These are phyloP conservation scores for Eupithecia centaureata DNA, from an alignment of 2,888 invertebrate species.

Conservation along the genomic window DNA sequence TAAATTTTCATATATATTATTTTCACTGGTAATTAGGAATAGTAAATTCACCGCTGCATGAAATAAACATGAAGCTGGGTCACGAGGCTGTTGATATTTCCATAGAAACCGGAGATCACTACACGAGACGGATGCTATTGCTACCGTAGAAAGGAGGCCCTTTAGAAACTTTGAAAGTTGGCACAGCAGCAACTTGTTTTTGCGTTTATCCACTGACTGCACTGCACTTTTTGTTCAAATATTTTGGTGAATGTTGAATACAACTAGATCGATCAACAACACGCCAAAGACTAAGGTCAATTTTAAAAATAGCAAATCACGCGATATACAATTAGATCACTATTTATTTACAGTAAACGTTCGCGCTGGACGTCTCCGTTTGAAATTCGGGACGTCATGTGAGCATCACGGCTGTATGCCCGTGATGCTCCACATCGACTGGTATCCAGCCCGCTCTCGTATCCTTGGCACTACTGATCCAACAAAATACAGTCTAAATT, in stretches of 20 bases:
- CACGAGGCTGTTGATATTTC: conserved; percentile 52
- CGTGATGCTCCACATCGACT: conserved; percentile 58
- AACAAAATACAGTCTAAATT: conserved; percentile 50
- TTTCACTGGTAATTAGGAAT: conserved; percentile 5
- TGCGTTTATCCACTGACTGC: conserved; percentile 47
- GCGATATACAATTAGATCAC: conserved; percentile 78
- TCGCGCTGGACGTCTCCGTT: conserved; percentile 42
- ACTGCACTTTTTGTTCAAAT: conserved; percentile 39
- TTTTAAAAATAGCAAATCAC: conserved; percentile 70
- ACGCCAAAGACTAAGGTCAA: conserved; percentile 52
- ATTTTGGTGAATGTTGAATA: conserved; percentile 27
- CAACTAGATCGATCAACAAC: conserved; percentile 31
- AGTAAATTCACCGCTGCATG: conserved; percentile 3
- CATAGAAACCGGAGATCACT: conserved; percentile 56
- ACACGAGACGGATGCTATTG: conserved; percentile 53
- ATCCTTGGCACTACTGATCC: conserved; percentile 72
- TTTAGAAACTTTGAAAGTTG: conserved; percentile 75
- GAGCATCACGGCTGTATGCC: conserved; percentile 62
- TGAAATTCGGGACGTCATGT: conserved; percentile 55
- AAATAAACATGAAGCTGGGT: conserved; percentile 36
- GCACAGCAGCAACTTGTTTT: conserved; percentile 52
- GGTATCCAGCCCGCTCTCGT: conserved; percentile 59
- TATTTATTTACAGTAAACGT: conserved; percentile 79
- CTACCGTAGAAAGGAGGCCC: conserved; percentile 68
- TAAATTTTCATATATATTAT: conserved; percentile 18